Evolutionary conservation across 2,888 invertebrate genomes (phyloP), one percentile per base, ranked within the genome.

Genomic region (Steinernema hermaphroditum): DNA sequence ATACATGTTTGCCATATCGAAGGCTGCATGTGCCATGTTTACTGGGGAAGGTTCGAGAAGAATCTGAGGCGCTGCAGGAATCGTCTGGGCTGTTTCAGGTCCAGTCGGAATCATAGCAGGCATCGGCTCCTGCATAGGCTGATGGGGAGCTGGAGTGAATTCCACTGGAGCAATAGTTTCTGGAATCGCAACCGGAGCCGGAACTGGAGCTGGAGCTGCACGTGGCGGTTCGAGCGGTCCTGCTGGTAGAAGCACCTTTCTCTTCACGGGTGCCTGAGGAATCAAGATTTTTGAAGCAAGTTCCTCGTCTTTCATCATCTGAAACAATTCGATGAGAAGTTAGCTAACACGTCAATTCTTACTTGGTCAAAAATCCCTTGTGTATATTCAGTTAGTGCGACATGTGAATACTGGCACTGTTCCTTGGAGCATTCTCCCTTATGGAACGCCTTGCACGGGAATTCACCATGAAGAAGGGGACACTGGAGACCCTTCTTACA

Each of bases 401-500:
- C 77, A 74, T 86, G 86, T 24, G 85, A 86, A 73, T 76, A 86
- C 9, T 77, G 78, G 72, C 86, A 86, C 22, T 78, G 81, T 22
- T 85, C 83, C 14, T 79, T 78, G n/a, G 73, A 69, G 70, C 84
- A 86, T 44, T 81, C 78, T 37, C 83, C 83, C 69, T 81, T 82
- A 76, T 86, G 84, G 75, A 80, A 85, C 9, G 78, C 80, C 68
- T 81, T 82, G 75, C 81, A 82, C 29, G 57, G 57, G 24, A 70
- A 69, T 46, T 86, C 86, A 41, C 86, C 86, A 75, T 86, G 86
- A 70, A 86, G 79, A 68, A 80, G 74, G 77, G 83, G 74, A 68
- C 72, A 80, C 22, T 44, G n/a, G 12, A 75, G 46, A 6, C 80
- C 83, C 74, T 82, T 83, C 71, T 85, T 86, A 70, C 86, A 86